Base-by-base conservation (phyloP, 1,140 invertebrate species). In the Bombus waltoni region DNA sequence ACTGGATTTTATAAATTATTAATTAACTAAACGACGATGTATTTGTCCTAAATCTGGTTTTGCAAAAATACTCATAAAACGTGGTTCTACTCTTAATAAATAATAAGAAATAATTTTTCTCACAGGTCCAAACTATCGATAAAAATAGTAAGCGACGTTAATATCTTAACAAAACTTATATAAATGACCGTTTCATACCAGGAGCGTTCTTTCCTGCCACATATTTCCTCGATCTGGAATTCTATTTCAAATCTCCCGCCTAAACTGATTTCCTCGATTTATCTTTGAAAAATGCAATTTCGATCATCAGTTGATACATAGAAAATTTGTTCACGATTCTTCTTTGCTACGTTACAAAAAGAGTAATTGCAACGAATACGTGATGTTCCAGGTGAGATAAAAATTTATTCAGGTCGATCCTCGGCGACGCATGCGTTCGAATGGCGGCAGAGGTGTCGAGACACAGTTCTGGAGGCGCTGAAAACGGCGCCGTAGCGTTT, bases 401-500 rank as follows among this genome's bases (percentile, higher is more conserved):
- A 13, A 18, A 18, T 25, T 59, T 40, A 22, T 32, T 66, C 6
- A 32, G 1, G 25, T 68, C 3, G 9, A 25, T 35, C 11, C 40
- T 68, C 2, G 5, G 15, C 32, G 35, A 28, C 80, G 59, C 76
- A 83, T 86, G 87, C 87, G 74, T 44, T 1, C 42, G 5, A 25
- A 87, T 90, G 85, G 68, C 74, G 80, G 47, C 86, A 11, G 90
- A 88, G 76, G 73, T 86, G 25, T 22, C 77, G 22, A 88, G 25
- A 70, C 79, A 85, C 71, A 65, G 75, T 73, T 85, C 59, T 65
- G 83, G 72, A 57, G 90, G 92, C 91, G 87, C 81, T 70, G 85
- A 22, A 40, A 66, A 75, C 62, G 73, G 66, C 53, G 53, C n/a
- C 35, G 76, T 66, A 72, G 72, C 74, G 70, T 59, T 79, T 22